Base-by-base conservation (phyloP, 2,113 vertebrate genomes). In the Cyprinus carpio region DNA sequence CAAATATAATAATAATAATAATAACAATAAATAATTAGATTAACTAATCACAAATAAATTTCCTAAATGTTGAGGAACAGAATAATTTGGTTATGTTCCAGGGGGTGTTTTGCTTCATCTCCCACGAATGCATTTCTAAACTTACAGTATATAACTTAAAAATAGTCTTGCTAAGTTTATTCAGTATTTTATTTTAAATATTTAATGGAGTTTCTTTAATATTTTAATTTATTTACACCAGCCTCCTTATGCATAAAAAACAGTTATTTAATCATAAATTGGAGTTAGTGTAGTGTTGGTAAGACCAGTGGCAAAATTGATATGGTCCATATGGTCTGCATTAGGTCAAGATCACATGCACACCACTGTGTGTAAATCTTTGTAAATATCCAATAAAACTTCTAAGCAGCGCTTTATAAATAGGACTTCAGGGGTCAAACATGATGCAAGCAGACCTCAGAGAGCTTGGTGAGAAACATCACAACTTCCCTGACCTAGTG, bases 281-380 rank as follows among this genome's bases (percentile, higher is more conserved):
- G 6, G 6, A 18, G 54, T 29, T 83, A 27, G 31, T 58, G 64
- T 18, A 34, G n/a, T 71, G 84, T 40, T 78, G 23, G 23, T 31
- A 29, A 67, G 29, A 18, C 67, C 37, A 49, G 43, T 46, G 62
- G 0, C 15, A 76, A 25, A 76, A 27, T 76, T 54, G 54, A 76
- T 29, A 11, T 18, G 40, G 58, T 29, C 15, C 75, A 85, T 79
- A 40, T 72, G 49, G n/a, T 58, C 37, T 71, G 27, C n/a, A 72
- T 85, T 62, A 31, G 51, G 37, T 60, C 25, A 25, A 72, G 65
- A 62, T 25, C 49, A 60, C 43, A 46, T 49, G 4, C 15, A 11
- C 23, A 43, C 5, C 37, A 11, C 58, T 65, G n/a, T 20, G 37
- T 81, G 76, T 25, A 79, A 64, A 64, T 69, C 43, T 81, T 25